phyloP scores from a whole-genome alignment of 1,140 invertebrate genomes.

The Drosophila pallidifrons region DNA sequence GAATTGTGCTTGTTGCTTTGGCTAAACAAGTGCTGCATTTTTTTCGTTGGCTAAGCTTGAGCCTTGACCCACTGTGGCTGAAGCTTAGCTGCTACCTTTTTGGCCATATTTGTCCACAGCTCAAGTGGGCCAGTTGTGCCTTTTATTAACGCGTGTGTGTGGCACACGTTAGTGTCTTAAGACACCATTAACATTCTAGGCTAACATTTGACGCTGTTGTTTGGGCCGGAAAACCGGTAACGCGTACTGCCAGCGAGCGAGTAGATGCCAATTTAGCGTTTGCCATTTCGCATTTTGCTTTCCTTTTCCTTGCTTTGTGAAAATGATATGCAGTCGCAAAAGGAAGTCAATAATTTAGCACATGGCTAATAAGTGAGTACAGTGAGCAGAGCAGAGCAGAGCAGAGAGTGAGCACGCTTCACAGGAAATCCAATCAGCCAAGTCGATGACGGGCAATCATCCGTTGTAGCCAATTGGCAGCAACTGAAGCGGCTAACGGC shows the following conservation, averaged over 20 bases:
- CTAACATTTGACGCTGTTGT: conserved; percentile 18
- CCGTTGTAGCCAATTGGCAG: conserved; percentile 9
- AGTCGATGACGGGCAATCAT: conserved; percentile 38
- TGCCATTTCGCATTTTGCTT: conserved; percentile 22
- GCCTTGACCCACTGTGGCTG: conserved; percentile 34
- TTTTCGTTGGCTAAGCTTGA: not conserved
- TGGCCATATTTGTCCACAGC: conserved; percentile 11
- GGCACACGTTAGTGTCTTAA: conserved; percentile 11
- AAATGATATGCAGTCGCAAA: conserved; percentile 27
- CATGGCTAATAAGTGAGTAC: conserved; percentile 39
- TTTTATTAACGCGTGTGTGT: not conserved
- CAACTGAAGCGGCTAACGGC: conserved; percentile 14
- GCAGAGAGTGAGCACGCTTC: conserved; percentile 13
- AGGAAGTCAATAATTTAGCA: conserved; percentile 46
- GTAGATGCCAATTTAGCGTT: conserved; percentile 1
- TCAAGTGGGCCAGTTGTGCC: conserved; percentile 23
- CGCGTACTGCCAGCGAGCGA: not conserved
- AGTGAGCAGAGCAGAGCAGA: not conserved
- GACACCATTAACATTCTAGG: conserved; percentile 40
- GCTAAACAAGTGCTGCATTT: not conserved
- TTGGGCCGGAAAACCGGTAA: conserved; percentile 28
- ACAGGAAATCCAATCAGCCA: conserved; percentile 46
- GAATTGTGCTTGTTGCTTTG: no score
- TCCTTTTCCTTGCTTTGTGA: conserved; percentile 33
- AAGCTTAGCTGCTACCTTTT: no score